Conservation (phyloP, 2,797 vertebrate species). For the Scyliorhinus canicula region DNA sequence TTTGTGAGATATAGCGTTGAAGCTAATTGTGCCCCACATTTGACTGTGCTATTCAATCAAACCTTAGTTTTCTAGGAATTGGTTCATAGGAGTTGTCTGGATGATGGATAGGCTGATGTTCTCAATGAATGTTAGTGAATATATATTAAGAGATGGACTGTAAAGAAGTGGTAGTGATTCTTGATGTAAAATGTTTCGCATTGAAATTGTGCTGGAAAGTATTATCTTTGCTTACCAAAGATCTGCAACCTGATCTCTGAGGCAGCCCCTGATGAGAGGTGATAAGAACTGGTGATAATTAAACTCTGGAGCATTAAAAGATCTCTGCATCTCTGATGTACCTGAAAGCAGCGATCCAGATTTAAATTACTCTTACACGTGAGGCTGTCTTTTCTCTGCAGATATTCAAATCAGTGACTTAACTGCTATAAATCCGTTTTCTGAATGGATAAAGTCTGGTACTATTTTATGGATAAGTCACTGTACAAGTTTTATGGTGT, state of each 20-base stretch:
- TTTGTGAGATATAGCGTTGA: not conserved
- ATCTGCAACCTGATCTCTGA: not conserved
- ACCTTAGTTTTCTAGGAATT: not conserved
- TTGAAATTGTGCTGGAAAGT: not conserved
- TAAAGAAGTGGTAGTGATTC: not conserved
- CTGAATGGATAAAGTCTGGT: not conserved
- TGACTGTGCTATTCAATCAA: constrained; percentile 3
- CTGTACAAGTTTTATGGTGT: not conserved
- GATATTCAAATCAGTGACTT: not conserved
- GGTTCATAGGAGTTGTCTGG: not conserved
- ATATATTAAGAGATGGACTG: not conserved
- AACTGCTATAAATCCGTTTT: not conserved
- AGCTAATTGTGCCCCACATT: not conserved
- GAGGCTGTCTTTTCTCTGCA: not conserved
- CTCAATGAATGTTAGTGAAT: not conserved
- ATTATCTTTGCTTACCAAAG: not conserved
- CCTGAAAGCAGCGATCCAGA: not conserved
- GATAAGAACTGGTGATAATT: not conserved
- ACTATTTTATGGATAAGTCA: not conserved
- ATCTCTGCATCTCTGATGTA: not conserved
- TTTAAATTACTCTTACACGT: not conserved
- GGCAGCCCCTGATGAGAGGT: not conserved
- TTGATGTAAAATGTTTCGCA: not conserved
- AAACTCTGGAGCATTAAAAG: constrained; percentile 5
- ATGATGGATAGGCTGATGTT: not conserved